These are phyloP conservation scores for Hydrolagus colliei DNA, from an alignment of 2,797 vertebrate species.

Conservation along the genomic window DNA sequence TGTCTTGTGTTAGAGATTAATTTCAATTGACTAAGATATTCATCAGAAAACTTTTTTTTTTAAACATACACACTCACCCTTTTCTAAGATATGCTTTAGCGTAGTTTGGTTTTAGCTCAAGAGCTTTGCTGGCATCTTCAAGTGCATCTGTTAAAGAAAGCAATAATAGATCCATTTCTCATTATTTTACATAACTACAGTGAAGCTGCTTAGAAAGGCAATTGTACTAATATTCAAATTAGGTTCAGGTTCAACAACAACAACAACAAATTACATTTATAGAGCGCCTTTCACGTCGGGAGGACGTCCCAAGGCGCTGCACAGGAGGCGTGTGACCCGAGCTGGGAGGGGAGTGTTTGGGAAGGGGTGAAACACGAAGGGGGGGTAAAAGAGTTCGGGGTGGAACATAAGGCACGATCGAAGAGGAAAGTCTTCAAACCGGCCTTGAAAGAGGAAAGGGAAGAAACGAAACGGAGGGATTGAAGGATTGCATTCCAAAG, in stretches of 20 bases:
- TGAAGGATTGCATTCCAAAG: too few species aligned
- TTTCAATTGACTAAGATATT: neutral
- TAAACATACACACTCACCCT: slow-evolving; percentile 53
- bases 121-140: slow-evolving; percentile 59
- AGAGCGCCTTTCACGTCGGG: too few species aligned
- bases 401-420: too few species aligned
- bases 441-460: too few species aligned
- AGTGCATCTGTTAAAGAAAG: slow-evolving; percentile 54
- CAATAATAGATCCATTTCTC: slow-evolving; percentile 32
- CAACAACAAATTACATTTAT: too few species aligned
- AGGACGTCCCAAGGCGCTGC: too few species aligned
- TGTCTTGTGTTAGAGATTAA: neutral
- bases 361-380: too few species aligned
- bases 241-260: neutral
- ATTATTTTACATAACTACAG: neutral
- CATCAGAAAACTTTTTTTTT: neutral
- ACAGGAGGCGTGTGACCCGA: too few species aligned
- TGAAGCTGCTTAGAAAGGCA: neutral
- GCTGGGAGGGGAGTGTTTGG: too few species aligned
- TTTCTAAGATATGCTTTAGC: slow-evolving; percentile 58
- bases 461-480: too few species aligned
- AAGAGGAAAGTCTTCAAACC: too few species aligned
- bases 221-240: neutral
- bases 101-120: slow-evolving; percentile 58
- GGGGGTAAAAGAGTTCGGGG: too few species aligned